Percentiles rank a stretch among this genome's conserved stretches.
Evolutionary conservation across 1,140 invertebrate species (phyloP).

Genomic region (Zaprionus lachaisei): DNA sequence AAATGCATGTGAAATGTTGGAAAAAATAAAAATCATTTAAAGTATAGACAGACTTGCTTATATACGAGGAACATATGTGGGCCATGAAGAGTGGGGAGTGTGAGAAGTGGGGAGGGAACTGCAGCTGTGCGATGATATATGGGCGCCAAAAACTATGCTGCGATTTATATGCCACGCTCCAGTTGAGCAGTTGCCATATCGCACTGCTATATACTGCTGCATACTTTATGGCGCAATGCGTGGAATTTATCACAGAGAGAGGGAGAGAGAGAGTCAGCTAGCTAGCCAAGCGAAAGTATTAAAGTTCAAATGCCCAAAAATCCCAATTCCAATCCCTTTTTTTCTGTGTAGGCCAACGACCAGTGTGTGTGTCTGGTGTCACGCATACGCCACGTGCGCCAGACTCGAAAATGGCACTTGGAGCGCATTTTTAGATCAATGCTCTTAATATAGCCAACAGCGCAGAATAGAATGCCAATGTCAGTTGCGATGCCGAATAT

Average conservation of each 20-base stretch:
- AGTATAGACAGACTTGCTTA: slow-evolving; percentile 1
- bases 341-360: slow-evolving; percentile 14
- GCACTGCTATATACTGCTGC: slow-evolving; percentile 18
- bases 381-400: slow-evolving; percentile 32
- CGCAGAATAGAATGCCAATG: neutral
- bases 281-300: slow-evolving; percentile 40
- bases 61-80: neutral
- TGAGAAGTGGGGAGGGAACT: too few species aligned
- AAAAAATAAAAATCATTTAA: slow-evolving; percentile 61
- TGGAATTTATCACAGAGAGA: slow-evolving; percentile 37
- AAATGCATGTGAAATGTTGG: slow-evolving; percentile 78
- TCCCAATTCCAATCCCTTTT: neutral
- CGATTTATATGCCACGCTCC: slow-evolving; percentile 51
- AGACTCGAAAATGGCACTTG: slow-evolving; percentile 23
- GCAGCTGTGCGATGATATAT: slow-evolving; percentile 41
- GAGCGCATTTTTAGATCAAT: slow-evolving; percentile 27
- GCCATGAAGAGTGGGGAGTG: neutral
- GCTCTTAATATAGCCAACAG: slow-evolving; percentile 8
- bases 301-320: slow-evolving; percentile 43
- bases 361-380: neutral
- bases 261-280: neutral
- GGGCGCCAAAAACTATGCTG: slow-evolving; percentile 41
- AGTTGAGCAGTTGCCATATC: slow-evolving; percentile 44
- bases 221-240: slow-evolving; percentile 51
- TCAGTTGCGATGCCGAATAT: neutral